phyloP scores from a whole-genome alignment of 2,888 invertebrate species.

The Aspidapion aeneum region DNA sequence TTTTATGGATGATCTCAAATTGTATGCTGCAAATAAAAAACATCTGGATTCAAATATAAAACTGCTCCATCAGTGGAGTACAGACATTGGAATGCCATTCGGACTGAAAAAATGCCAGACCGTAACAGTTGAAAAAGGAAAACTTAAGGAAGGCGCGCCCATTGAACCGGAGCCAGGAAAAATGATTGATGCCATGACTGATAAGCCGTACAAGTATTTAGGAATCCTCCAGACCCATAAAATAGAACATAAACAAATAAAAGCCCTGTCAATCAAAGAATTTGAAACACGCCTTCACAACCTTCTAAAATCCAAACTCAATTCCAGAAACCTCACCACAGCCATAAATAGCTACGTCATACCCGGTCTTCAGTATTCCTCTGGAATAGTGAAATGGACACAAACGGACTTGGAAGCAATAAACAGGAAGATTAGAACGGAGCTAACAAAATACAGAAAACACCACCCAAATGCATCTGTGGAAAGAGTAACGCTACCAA shows the following conservation, averaged over 20 bases:
- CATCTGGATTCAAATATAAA: background rate
- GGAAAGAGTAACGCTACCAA: background rate
- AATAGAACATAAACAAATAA: slow-evolving; percentile 2
- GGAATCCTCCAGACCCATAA: slow-evolving; percentile 1
- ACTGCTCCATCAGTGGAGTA: background rate
- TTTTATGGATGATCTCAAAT: slow-evolving; percentile 1
- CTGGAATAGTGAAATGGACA: background rate
- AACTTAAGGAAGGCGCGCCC: background rate
- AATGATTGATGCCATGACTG: background rate
- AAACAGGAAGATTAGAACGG: background rate
- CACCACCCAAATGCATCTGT: slow-evolving; percentile 1
- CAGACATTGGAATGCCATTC: background rate
- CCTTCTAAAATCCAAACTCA: background rate
- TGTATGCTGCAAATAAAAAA: background rate
- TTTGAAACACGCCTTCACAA: slow-evolving; percentile 2
- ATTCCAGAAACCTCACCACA: slow-evolving; percentile 1
- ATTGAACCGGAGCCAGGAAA: background rate
- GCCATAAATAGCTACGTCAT: background rate
- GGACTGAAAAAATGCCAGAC: slow-evolving; percentile 1
- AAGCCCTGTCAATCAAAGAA: background rate
- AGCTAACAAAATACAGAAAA: background rate
- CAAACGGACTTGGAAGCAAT: background rate
- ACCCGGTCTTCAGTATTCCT: background rate
- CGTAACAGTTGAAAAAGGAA: background rate
- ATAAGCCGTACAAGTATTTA: slow-evolving; percentile 2